Base-by-base conservation (phyloP, 2,113 vertebrate genomes). In the Symphodus melops region DNA sequence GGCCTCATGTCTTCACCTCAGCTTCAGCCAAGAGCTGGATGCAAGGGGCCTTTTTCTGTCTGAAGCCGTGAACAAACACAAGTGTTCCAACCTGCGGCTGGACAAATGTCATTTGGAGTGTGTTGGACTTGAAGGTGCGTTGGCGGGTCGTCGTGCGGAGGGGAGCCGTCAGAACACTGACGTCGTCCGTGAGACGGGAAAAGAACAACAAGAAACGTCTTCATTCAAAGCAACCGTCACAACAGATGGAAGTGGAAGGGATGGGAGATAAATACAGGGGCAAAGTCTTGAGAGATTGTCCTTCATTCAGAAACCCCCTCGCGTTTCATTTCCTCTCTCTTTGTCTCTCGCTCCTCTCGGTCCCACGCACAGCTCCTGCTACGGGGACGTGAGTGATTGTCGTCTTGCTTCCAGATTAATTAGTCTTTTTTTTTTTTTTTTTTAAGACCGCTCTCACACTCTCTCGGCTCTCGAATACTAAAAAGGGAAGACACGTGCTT, bases 361-460 rank as follows among this genome's bases (percentile, higher is more conserved):
- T 78, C 75, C 83, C 66, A 52, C 55, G 76, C 72, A 36, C 69
- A 77, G 62, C 78, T 84, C 82, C 80, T 59, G 74, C 85, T 67
- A 85, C 67, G 46, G 81, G 89, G 86, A 88, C 87, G 33, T 94
- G 94, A 95, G 33, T 94, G 94, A 95, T 95, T 95, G 94, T 95
- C 93, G 79, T 92, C 87, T 88, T 91, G 92, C 91, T 88, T 85
- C 66, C 76, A 83, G 82, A 90, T 83, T 88, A 79, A 77, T 91
- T 86, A 88, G 84, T 90, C 81, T 65, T 79, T 33, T 33, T 2
- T 28, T 28, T 5, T 28, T 28, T 28, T 28, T 28, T 28, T 88
- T 77, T 48, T 46, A 69, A 79, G 72, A 71, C 77, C 61, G 46
- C 81, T 79, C 79, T 85, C 83, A 72, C 79, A 57, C 81, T 88